Conservation (phyloP, 2,888 invertebrate species). For the Oscheius sp. region DNA sequence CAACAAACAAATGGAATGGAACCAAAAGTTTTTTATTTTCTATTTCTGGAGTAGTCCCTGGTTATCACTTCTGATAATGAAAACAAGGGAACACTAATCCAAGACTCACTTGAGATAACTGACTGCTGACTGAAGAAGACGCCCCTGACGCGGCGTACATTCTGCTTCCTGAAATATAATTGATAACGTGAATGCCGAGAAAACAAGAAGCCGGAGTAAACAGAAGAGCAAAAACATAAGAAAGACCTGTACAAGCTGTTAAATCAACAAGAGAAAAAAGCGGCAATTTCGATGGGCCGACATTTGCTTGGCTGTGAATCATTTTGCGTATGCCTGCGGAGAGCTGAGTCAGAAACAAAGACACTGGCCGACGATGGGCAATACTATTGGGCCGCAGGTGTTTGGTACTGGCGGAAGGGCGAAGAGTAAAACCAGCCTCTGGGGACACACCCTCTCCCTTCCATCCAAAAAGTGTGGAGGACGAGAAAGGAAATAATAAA, state of each 20-base stretch:
- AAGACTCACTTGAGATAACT: slow-evolving; percentile 14
- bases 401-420: too few species aligned
- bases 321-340: slow-evolving; percentile 2
- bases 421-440: too few species aligned
- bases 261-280: slow-evolving; percentile 4
- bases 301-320: not conserved
- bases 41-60: too few species aligned
- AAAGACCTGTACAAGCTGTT: slow-evolving; percentile 7
- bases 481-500: too few species aligned
- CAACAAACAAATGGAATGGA: too few species aligned
- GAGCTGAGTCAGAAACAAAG: slow-evolving; percentile 3
- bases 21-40: too few species aligned
- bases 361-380: too few species aligned
- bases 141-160: slow-evolving; percentile 21
- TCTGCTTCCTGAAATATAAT: not conserved
- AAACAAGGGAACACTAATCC: too few species aligned
- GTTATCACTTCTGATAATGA: too few species aligned
- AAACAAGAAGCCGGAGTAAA: not conserved
- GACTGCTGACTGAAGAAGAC: slow-evolving; percentile 19
- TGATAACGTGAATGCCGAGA: not conserved
- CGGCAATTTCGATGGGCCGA: not conserved
- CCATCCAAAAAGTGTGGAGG: too few species aligned
- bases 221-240: not conserved
- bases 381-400: too few species aligned
- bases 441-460: too few species aligned